Base-by-base conservation (phyloP, 1,140 invertebrate genomes). In the Aphaenogaster ashmeadi region DNA sequence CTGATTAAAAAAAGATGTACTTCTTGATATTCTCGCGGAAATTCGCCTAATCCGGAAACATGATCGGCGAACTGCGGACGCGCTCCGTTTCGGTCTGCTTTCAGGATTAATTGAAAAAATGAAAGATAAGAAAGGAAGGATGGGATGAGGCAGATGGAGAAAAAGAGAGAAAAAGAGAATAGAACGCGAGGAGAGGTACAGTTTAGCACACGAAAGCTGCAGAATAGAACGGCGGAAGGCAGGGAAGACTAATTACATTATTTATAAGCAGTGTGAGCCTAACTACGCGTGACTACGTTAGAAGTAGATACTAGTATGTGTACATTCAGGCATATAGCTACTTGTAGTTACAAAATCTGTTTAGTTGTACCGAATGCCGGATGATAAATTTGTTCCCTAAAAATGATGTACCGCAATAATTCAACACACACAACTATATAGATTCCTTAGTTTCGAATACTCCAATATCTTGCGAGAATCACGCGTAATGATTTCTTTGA, bases 211-310 rank as follows among this genome's bases (percentile, higher is more conserved):
- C 54, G 54, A 84, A 44, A 75, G 41, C 11, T 44, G 41, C n/a
- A 62, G 69, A 81, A 50, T 50, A 71, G 52, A 69, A 79, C 33
- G 85, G 47, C 38, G 56, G 62, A 50, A 85, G 86, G 71, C 89
- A 86, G 89, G 64, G 56, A 74, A 90, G 89, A 90, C 89, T 93
- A 93, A 93, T 93, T 93, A 91, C 87, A 77, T 92, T 90, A 92
- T 92, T 92, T 93, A 90, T 92, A 90, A 92, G 88, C 81, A 9
- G 58, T 54, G 88, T 87, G 80, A 71, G 87, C 75, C 89, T 90
- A 87, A 91, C 79, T 87, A 86, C 64, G 75, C 81, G 86, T 84
- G 64, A 64, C 75, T 71, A 74, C 77, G 66, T 52, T 88, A 56
- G 50, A 47, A 88, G 58, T 56, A 69, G 80, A 60, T 27, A 54